These are phyloP conservation scores for Bucorvus abyssinicus DNA, from an alignment of 2,797 vertebrate species.

Conservation along the genomic window DNA sequence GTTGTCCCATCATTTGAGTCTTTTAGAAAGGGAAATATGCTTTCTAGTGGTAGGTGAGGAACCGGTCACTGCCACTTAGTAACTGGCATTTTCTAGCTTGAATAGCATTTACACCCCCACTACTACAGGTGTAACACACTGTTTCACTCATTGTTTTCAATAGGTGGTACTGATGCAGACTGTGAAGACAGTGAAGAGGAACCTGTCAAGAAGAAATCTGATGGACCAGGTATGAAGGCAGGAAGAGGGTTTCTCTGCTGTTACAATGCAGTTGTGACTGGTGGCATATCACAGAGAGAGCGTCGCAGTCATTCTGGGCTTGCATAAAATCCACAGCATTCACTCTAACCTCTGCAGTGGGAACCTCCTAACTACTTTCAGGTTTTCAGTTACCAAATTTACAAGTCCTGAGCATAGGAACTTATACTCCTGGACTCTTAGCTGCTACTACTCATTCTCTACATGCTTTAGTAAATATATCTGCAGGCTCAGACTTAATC, in stretches of 20 bases:
- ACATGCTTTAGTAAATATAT: not conserved
- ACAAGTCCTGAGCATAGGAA: not conserved
- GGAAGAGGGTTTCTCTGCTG: not conserved
- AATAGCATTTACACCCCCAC: not conserved
- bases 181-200: conserved; percentile 85
- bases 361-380: not conserved
- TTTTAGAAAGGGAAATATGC: not conserved
- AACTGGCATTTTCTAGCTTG: not conserved
- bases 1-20: not conserved
- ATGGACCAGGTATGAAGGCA: conserved; percentile 84
- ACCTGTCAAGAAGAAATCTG: conserved; percentile 83
- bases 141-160: not conserved
- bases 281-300: not conserved
- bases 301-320: not conserved
- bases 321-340: not conserved
- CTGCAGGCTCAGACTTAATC: not conserved
- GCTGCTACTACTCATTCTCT: not conserved
- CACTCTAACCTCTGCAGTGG: not conserved
- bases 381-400: not conserved
- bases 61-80: not conserved
- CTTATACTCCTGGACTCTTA: not conserved
- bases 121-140: not conserved
- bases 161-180: conserved; percentile 84
- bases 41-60: not conserved
- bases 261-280: not conserved